These are phyloP conservation scores for Hippocampus kuda DNA, from an alignment of 2,797 vertebrate genomes.

Conservation along the genomic window DNA sequence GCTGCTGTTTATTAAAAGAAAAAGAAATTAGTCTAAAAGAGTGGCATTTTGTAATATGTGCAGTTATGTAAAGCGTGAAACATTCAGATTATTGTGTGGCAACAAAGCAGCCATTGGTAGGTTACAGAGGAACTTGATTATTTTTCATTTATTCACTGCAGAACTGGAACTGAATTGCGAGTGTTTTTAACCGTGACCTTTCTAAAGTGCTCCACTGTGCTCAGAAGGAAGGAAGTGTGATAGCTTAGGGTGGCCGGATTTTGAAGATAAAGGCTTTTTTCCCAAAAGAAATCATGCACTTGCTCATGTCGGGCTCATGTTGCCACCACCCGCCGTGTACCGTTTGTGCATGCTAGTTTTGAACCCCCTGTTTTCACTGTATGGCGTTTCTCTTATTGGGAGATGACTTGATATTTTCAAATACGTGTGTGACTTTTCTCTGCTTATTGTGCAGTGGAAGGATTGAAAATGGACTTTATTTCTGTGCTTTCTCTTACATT, in stretches of 20 bases:
- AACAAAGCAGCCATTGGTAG: not conserved
- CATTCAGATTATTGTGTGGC: not conserved
- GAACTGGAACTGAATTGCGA: not conserved
- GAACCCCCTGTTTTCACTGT: not conserved
- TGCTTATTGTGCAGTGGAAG: not conserved
- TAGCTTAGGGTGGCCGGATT: not conserved
- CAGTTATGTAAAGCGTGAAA: not conserved
- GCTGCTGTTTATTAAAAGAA: not conserved
- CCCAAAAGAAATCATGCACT: not conserved
- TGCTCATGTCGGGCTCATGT: not conserved
- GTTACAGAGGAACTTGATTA: not conserved
- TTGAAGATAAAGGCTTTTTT: not conserved
- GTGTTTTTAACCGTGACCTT: slow-evolving; percentile 1
- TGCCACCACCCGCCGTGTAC: not conserved
- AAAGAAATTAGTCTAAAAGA: not conserved
- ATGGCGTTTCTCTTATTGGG: not conserved
- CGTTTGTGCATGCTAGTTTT: not conserved
- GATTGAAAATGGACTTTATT: not conserved
- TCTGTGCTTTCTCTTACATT: not conserved
- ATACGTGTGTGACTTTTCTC: not conserved
- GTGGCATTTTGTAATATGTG: not conserved
- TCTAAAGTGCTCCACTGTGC: not conserved
- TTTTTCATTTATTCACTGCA: not conserved
- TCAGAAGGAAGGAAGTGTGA: slow-evolving; percentile 1
- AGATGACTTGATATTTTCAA: not conserved